Evolutionary conservation across 2,888 invertebrate genomes (phyloP).

Genomic region (Muscina levida): DNA sequence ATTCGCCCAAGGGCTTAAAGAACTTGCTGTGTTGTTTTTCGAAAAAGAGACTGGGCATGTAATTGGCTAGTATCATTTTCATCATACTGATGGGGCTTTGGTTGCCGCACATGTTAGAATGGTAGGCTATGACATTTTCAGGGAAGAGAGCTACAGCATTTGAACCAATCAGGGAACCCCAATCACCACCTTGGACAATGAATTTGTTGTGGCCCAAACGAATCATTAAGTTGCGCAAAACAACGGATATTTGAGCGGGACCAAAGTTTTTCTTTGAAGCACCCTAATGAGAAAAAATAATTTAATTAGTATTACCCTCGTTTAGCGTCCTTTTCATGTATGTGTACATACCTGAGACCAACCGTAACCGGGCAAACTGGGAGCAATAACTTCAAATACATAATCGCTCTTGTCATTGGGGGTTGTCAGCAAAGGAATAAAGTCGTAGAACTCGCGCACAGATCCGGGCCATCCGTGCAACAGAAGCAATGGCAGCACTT

Average conservation of each 20-base stretch:
- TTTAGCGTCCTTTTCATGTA: neutral
- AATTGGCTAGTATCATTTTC: slow-evolving; percentile 80
- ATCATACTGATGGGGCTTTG: slow-evolving; percentile 74
- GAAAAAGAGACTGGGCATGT: slow-evolving; percentile 82
- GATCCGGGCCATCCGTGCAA: slow-evolving; percentile 94
- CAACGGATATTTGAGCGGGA: slow-evolving; percentile 81
- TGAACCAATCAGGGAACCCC: slow-evolving; percentile 86
- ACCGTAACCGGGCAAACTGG: slow-evolving; percentile 86
- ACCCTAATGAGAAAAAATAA: slow-evolving; percentile 67
- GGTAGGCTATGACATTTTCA: slow-evolving; percentile 82
- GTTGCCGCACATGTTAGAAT: slow-evolving; percentile 84
- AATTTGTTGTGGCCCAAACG: slow-evolving; percentile 84
- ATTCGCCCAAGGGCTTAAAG: slow-evolving; percentile 79
- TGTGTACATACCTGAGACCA: slow-evolving; percentile 84
- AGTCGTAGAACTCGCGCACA: slow-evolving; percentile 88
- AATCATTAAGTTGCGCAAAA: slow-evolving; percentile 85
- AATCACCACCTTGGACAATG: slow-evolving; percentile 89
- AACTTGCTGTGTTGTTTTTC: slow-evolving; percentile 80
- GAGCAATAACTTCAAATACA: slow-evolving; percentile 85
- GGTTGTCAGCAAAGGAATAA: slow-evolving; percentile 84
- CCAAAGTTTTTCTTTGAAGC: slow-evolving; percentile 74
- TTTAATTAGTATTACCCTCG: too few species aligned
- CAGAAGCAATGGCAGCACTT: slow-evolving; percentile 85
- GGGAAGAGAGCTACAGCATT: slow-evolving; percentile 84
- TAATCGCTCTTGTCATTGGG: slow-evolving; percentile 81